A percentile compares a stretch with the other conserved stretches of the same genome.
phyloP scores from a whole-genome alignment of 2,888 invertebrate species.

The Ophion ellenae region DNA sequence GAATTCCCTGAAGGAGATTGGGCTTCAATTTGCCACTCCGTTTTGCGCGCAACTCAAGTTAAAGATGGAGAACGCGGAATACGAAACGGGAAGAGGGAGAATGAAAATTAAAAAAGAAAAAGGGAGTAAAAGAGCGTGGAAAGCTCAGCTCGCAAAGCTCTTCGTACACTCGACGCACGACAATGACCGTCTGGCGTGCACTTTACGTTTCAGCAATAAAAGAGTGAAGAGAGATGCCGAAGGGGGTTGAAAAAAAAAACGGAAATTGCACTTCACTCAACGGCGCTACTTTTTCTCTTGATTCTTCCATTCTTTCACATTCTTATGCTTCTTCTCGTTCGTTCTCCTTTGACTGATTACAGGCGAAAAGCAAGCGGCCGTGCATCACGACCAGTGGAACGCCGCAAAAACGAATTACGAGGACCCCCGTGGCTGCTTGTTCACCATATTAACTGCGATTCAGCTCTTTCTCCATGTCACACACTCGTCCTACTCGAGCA shows the following conservation, averaged over 20 bases:
- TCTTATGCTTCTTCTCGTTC: conserved; percentile 52
- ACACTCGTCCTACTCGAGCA: conserved; percentile 65
- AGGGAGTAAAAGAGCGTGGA: conserved; percentile 18
- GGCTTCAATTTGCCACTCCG: conserved; percentile 54
- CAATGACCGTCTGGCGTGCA: conserved; percentile 66
- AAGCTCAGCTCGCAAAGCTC: conserved; percentile 48
- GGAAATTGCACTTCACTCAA: conserved; percentile 55
- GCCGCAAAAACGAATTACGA: conserved; percentile 82
- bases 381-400: conserved; percentile 87
- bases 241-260: conserved; percentile 16
- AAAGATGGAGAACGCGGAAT: conserved; percentile 29
- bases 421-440: conserved; percentile 60
- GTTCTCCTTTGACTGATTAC: conserved; percentile 66
- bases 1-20: not conserved
- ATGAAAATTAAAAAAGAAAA: conserved; percentile 29
- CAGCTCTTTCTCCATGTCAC: conserved; percentile 63
- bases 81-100: conserved; percentile 25
- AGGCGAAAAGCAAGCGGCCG: conserved; percentile 88
- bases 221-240: conserved; percentile 27
- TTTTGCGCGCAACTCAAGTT: conserved; percentile 47
- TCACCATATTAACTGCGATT: conserved; percentile 66
- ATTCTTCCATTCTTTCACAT: conserved; percentile 28
- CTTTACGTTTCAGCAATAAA: conserved; percentile 60
- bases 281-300: conserved; percentile 35
- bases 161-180: conserved; percentile 37